These are phyloP conservation scores for Pseudorectes ferrugineus DNA, from an alignment of 2,113 vertebrate genomes.

Conservation along the genomic window DNA sequence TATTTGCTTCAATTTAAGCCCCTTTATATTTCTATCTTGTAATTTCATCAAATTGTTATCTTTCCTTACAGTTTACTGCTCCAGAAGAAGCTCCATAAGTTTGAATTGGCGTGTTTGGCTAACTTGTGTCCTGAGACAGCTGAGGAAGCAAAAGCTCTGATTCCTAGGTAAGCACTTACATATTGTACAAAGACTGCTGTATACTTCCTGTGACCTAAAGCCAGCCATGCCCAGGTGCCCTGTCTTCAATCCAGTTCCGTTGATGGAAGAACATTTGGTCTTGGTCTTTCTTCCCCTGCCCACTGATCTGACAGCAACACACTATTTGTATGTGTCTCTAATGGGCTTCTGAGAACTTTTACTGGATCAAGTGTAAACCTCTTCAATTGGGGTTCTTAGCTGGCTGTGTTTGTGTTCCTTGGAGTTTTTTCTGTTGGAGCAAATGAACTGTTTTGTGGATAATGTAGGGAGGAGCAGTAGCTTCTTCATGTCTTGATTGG, in stretches of 20 bases:
- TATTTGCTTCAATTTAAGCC: background rate
- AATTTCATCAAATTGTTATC: background rate
- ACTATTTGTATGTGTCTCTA: background rate
- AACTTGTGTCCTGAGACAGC: slow-evolving; percentile 96
- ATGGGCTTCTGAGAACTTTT: background rate
- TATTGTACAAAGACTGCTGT: background rate
- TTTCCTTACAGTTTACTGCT: slow-evolving; percentile 82
- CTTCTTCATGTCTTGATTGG: background rate
- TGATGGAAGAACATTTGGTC: background rate
- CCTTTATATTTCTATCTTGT: background rate
- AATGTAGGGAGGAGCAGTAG: background rate
- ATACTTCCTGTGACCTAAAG: background rate
- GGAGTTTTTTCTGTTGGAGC: background rate
- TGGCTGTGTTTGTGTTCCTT: background rate
- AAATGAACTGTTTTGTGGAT: background rate
- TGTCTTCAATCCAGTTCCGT: background rate
- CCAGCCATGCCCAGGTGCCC: background rate
- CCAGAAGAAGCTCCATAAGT: slow-evolving; percentile 98
- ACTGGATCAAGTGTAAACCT: background rate
- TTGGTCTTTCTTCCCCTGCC: background rate
- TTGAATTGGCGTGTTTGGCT: slow-evolving; percentile 94
- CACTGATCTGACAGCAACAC: background rate
- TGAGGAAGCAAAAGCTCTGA: slow-evolving; percentile 95
- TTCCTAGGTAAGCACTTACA: slow-evolving; percentile 83
- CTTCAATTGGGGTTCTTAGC: background rate